Evolutionary conservation across 2,113 vertebrate species (phyloP).

Genomic region (Corythaeola cristata): DNA sequence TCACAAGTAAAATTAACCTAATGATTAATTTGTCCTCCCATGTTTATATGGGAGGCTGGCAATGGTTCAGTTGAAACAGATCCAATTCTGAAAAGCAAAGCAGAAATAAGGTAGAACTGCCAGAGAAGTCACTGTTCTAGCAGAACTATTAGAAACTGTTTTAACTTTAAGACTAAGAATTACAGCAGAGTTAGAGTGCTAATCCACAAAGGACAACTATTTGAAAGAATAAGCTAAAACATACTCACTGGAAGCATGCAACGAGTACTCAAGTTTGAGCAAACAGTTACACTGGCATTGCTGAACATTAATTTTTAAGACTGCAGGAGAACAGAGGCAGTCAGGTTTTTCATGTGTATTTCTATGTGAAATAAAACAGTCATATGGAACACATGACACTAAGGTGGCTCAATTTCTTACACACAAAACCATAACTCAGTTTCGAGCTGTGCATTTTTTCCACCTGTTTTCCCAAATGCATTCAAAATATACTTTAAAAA

Average conservation of each 20-base stretch:
- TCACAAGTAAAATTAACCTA: slow-evolving; percentile 11
- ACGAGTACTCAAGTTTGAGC: not conserved
- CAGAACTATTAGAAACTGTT: not conserved
- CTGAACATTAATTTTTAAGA: not conserved
- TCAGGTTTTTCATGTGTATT: not conserved
- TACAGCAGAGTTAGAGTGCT: not conserved
- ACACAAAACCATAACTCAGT: not conserved
- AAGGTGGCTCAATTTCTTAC: not conserved
- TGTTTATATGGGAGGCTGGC: slow-evolving; percentile 24
- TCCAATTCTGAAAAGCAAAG: slow-evolving; percentile 1
- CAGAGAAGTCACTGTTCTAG: not conserved
- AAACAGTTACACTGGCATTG: not conserved
- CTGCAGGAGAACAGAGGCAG: not conserved
- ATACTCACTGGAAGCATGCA: not conserved
- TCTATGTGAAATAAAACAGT: not conserved
- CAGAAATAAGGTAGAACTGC: slow-evolving; percentile 13
- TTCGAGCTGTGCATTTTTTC: not conserved
- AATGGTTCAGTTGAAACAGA: slow-evolving; percentile 9
- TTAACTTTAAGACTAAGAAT: not conserved
- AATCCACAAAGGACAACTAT: not conserved
- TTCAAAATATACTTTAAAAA: not conserved
- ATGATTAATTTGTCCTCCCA: not conserved
- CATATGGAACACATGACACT: not conserved
- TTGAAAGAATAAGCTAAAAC: not conserved
- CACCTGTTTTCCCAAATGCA: not conserved